These are phyloP conservation scores for Neogobius melanostomus DNA, from an alignment of 2,113 vertebrate species.

Conservation along the genomic window DNA sequence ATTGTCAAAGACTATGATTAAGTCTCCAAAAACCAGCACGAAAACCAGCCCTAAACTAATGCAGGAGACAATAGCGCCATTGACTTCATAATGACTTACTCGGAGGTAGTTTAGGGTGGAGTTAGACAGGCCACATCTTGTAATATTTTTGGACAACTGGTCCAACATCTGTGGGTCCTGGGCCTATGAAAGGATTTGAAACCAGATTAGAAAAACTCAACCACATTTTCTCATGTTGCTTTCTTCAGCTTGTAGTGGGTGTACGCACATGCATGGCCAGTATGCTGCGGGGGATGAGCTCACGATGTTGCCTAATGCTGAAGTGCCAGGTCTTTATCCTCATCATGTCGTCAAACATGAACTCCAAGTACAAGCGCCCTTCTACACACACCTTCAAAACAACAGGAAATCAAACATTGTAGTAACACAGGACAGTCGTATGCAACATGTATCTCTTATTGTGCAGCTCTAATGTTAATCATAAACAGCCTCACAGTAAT, in stretches of 20 bases:
- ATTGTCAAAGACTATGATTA: neutral
- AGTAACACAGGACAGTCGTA: neutral
- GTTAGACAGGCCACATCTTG: constrained; percentile 97
- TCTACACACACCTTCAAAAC: constrained; percentile 91
- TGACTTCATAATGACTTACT: constrained; percentile 81
- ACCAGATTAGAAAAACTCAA: neutral
- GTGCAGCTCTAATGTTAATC: too few species aligned
- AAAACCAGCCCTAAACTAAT: neutral
- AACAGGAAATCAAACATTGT: constrained; percentile 14
- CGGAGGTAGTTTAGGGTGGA: constrained; percentile 99
- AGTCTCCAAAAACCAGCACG: neutral
- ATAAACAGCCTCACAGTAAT: too few species aligned
- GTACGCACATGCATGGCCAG: constrained; percentile 96
- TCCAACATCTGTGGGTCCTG: constrained; percentile 99
- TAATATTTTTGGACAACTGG: constrained; percentile 99
- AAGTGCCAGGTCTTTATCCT: constrained; percentile 99
- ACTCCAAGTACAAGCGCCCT: constrained; percentile 95
- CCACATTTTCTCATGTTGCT: neutral
- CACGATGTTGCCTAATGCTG: constrained; percentile 97
- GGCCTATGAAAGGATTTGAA: constrained; percentile 74
- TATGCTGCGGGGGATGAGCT: constrained; percentile 98
- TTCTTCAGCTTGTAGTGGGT: neutral
- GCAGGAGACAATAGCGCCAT: neutral
- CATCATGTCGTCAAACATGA: constrained; percentile 99
- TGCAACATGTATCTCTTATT: too few species aligned